These are phyloP conservation scores for Platygyra sinensis DNA, from an alignment of 64 coral and sea anemone species.

Conservation along the genomic window DNA sequence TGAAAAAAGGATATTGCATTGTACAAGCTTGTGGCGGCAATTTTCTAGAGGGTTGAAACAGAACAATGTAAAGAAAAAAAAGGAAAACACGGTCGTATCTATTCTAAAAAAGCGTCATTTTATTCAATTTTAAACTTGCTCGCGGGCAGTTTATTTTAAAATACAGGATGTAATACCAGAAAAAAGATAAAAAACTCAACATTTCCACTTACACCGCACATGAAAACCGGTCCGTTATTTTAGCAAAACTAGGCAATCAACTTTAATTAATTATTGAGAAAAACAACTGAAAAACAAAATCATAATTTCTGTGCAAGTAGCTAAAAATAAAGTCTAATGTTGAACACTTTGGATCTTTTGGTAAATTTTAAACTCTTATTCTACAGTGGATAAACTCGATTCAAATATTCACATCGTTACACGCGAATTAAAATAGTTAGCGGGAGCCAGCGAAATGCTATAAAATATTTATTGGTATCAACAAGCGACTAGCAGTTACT, in stretches of 20 bases:
- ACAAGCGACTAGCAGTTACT: conserved; percentile 14
- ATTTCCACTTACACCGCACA: background rate
- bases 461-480: conserved; percentile 22
- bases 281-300: background rate
- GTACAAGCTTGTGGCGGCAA: background rate
- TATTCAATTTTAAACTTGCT: background rate
- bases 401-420: background rate
- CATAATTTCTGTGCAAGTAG: background rate
- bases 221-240: background rate
- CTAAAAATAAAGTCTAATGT: background rate
- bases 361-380: background rate
- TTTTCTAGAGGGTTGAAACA: background rate
- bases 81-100: background rate
- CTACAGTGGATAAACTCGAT: too few relatives aligned
- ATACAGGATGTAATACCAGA: background rate
- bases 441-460: background rate
- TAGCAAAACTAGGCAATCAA: background rate
- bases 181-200: background rate
- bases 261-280: background rate
- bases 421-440: background rate
- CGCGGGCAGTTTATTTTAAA: background rate
- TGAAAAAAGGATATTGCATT: conserved; percentile 17
- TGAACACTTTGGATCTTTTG: background rate
- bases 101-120: background rate
- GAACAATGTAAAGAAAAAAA: background rate